Evolutionary conservation across 2,888 invertebrate genomes (phyloP).

Genomic region (Melangyna quadrimaculata): DNA sequence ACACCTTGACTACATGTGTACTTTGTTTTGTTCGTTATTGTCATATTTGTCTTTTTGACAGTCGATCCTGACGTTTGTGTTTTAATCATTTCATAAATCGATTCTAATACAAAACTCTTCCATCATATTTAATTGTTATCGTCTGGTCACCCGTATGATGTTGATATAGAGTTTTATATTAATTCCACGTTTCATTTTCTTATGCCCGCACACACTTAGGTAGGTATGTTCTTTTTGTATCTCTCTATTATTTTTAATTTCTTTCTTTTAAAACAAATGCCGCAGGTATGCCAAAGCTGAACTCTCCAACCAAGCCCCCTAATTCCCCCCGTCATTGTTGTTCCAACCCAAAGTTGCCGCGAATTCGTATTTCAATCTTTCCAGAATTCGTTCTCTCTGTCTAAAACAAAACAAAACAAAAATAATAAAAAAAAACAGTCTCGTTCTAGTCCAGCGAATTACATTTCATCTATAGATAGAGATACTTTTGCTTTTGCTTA

Average conservation of each 20-base stretch:
- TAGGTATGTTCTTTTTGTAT: conserved; percentile 37
- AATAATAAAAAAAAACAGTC: conserved; percentile 44
- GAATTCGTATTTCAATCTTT: conserved; percentile 11
- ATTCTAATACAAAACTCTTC: not conserved
- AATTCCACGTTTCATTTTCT: conserved; percentile 44
- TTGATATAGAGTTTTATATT: conserved; percentile 14
- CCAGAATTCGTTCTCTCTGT: not conserved
- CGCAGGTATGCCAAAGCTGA: conserved; percentile 57
- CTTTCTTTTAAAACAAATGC: conserved; percentile 70
- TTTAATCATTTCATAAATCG: too few relatives aligned
- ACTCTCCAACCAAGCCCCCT: not conserved
- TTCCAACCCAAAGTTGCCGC: conserved; percentile 2
- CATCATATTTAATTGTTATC: not conserved
- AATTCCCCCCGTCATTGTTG: not conserved
- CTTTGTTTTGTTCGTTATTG: too few relatives aligned
- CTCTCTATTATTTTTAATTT: conserved; percentile 70
- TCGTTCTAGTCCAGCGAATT: conserved; percentile 71
- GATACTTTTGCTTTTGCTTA: conserved; percentile 68
- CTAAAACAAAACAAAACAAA: not conserved
- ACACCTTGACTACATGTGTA: too few relatives aligned
- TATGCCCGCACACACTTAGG: not conserved
- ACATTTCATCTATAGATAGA: conserved; percentile 57
- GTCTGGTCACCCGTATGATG: not conserved
- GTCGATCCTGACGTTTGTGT: too few relatives aligned
- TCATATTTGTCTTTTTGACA: too few relatives aligned